These are phyloP conservation scores for Ibycter americanus DNA, from an alignment of 2,797 vertebrate species.

Conservation along the genomic window DNA sequence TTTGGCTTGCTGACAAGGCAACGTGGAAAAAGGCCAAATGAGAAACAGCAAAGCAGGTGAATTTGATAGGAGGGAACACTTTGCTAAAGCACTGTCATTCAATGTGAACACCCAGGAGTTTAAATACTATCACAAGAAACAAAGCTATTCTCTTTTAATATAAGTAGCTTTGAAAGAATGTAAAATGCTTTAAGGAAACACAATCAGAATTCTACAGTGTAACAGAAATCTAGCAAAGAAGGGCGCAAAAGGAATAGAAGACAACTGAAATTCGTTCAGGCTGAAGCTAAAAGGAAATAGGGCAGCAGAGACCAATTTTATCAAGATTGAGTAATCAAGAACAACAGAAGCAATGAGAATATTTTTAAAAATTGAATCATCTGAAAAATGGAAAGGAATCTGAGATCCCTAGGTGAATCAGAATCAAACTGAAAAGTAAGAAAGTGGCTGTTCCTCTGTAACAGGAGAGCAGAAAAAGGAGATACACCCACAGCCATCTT, in stretches of 20 bases:
- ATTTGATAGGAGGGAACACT: neutral
- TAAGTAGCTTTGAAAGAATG: neutral
- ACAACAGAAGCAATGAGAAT: neutral
- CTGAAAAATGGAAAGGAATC: neutral
- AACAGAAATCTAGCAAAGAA: neutral
- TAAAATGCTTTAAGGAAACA: neutral
- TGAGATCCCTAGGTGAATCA: neutral
- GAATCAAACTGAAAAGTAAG: neutral
- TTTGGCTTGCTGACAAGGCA: neutral
- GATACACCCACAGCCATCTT: neutral
- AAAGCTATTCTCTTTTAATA: neutral
- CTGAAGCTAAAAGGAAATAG: neutral
- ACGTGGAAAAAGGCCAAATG: neutral
- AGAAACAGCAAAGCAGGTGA: neutral
- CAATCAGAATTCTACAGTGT: neutral
- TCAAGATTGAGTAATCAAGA: constrained; percentile 6
- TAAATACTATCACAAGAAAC: neutral
- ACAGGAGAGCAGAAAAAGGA: neutral
- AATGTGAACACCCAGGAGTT: neutral
- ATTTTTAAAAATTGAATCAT: neutral
- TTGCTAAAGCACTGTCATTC: neutral
- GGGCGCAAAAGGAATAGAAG: neutral
- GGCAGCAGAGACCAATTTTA: neutral
- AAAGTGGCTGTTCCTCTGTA: neutral
- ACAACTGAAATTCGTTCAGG: constrained; percentile 18